These are phyloP conservation scores for Astatoreochromis straeleni DNA, from an alignment of 2,113 vertebrate genomes.

Conservation along the genomic window DNA sequence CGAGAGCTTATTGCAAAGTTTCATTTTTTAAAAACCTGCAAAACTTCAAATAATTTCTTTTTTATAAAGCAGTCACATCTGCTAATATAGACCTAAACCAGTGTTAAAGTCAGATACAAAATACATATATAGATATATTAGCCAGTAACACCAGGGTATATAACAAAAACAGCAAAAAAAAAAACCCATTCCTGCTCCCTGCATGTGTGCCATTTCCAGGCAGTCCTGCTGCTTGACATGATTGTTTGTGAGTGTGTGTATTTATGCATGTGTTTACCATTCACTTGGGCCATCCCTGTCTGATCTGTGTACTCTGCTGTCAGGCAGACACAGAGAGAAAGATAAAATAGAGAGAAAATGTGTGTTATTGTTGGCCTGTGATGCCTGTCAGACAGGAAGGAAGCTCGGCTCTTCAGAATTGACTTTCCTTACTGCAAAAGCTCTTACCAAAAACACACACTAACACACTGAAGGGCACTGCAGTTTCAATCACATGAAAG, in stretches of 20 bases:
- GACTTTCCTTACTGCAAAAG: conserved; percentile 34
- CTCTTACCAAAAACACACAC: not conserved
- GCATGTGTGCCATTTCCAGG: not conserved
- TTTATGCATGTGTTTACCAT: not conserved
- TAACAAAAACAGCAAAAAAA: not conserved
- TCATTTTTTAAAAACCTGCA: not conserved
- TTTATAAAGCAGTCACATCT: not conserved
- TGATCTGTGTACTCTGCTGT: not conserved
- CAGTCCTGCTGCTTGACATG: not conserved
- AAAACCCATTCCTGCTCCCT: not conserved
- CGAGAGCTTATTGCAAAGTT: not conserved
- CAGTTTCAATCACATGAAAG: not conserved
- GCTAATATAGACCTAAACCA: not conserved
- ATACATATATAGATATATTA: not conserved
- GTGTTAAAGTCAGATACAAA: not conserved
- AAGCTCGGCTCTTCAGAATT: conserved; percentile 38
- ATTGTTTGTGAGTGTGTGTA: not conserved
- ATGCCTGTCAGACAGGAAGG: conserved; percentile 54
- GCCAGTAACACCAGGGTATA: not conserved
- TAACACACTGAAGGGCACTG: not conserved
- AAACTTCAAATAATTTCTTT: not conserved
- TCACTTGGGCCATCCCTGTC: not conserved
- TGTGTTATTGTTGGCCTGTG: conserved; percentile 43
- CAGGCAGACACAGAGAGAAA: not conserved
- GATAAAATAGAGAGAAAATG: conserved; percentile 1